Evolutionary conservation across 1,140 invertebrate species (phyloP).

Genomic region (Drosophila mauritiana): DNA sequence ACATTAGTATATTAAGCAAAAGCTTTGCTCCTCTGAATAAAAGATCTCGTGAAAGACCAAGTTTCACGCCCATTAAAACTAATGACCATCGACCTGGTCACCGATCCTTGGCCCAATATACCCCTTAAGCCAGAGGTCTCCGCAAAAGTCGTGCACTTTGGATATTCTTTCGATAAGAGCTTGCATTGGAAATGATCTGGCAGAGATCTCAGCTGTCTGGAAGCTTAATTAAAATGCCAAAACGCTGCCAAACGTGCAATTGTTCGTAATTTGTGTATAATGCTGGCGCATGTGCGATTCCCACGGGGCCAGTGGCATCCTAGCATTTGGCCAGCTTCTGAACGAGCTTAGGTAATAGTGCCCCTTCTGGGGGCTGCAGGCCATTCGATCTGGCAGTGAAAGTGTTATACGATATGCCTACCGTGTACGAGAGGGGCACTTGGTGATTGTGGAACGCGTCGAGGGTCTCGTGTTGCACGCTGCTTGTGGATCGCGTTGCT

Average conservation of each 20-base stretch:
- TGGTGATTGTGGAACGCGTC: conserved; percentile 49
- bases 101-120: conserved; percentile 7
- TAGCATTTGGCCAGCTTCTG: conserved; percentile 41
- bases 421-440: too few species aligned
- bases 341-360: conserved; percentile 11
- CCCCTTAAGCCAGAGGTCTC: conserved; percentile 8
- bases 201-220: conserved; percentile 39
- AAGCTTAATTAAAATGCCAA: conserved; percentile 73
- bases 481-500: conserved; percentile 34
- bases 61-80: neutral
- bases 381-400: conserved; percentile 34
- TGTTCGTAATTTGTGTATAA: conserved; percentile 47
- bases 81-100: neutral
- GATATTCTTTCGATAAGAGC: conserved; percentile 64
- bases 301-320: conserved; percentile 72
- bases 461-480: conserved; percentile 22
- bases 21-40: neutral
- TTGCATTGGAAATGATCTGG: conserved; percentile 43
- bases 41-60: neutral
- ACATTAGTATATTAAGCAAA: too few species aligned
- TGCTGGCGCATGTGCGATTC: conserved; percentile 31
- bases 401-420: conserved; percentile 35
- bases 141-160: conserved; percentile 51
- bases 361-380: conserved; percentile 5
- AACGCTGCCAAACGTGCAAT: conserved; percentile 44